These are phyloP conservation scores for Dryococelus australis DNA, from an alignment of 2,888 invertebrate genomes.

Conservation along the genomic window DNA sequence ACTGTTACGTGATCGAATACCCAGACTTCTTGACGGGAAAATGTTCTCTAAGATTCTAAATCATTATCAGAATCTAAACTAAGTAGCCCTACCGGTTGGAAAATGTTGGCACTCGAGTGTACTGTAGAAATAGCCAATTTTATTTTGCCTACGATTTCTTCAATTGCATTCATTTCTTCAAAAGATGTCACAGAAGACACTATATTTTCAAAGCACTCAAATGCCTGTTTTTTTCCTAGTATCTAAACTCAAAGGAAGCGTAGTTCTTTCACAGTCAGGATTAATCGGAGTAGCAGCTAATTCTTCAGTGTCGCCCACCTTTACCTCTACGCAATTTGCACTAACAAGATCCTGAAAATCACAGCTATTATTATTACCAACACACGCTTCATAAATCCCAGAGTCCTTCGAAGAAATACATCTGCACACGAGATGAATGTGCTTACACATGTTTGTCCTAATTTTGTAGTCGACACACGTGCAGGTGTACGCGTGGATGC, in stretches of 20 bases:
- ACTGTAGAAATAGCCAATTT: neutral
- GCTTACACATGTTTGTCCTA: neutral
- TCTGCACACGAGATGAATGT: neutral
- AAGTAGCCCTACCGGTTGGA: no score
- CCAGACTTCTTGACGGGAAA: no score
- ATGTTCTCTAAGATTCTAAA: no score
- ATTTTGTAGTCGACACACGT: neutral
- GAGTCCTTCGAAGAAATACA: neutral
- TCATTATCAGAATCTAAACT: no score
- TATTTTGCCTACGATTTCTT: neutral
- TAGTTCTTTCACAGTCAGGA: neutral
- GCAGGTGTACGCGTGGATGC: neutral
- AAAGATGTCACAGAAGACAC: neutral
- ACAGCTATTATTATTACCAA: neutral
- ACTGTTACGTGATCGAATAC: no score
- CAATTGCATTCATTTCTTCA: neutral
- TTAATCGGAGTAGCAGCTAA: neutral
- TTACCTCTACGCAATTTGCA: neutral
- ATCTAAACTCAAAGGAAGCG: neutral
- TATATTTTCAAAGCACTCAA: neutral
- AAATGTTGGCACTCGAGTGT: neutral
- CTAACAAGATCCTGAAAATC: neutral
- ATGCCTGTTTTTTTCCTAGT: neutral
- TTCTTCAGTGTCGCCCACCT: neutral
- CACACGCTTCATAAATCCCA: neutral